Conservation (phyloP, 2,888 invertebrate species). For the Apocheima hispidaria region DNA sequence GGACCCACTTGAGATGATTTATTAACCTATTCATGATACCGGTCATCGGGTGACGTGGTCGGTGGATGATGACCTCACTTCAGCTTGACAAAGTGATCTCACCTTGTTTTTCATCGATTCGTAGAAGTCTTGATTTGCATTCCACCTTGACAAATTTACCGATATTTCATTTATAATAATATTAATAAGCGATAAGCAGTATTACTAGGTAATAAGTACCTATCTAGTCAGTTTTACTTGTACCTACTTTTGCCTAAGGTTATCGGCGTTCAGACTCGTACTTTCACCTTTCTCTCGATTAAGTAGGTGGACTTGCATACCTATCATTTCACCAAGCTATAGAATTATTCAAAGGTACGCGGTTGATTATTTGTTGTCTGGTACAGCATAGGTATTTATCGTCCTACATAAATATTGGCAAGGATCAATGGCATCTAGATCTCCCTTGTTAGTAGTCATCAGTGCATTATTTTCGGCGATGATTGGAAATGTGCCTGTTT, state of each 20-base stretch:
- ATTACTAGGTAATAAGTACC: background rate
- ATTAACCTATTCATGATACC: background rate
- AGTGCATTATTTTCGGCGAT: background rate
- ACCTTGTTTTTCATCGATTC: conserved; percentile 22
- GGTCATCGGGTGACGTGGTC: conserved; percentile 52
- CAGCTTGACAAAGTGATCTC: conserved; percentile 34
- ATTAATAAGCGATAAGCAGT: no score
- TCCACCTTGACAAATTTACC: conserved; percentile 16
- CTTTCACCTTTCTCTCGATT: conserved; percentile 59
- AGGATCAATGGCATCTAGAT: no score
- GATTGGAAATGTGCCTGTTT: no score
- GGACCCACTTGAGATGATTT: background rate
- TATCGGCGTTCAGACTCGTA: background rate
- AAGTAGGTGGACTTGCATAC: no score
- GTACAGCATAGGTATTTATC: no score
- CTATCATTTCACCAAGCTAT: no score
- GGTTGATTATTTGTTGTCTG: no score
- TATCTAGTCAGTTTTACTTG: background rate
- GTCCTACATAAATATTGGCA: no score
- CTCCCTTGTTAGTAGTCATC: no score
- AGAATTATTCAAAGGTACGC: no score
- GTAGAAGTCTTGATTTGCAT: conserved; percentile 16
- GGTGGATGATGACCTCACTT: conserved; percentile 64
- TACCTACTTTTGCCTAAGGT: background rate
- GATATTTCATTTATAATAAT: no score